A percentile compares a stretch with the other conserved stretches of the same genome.
Conservation (phyloP, 2,113 vertebrate species). For the Heliornis fulica region DNA sequence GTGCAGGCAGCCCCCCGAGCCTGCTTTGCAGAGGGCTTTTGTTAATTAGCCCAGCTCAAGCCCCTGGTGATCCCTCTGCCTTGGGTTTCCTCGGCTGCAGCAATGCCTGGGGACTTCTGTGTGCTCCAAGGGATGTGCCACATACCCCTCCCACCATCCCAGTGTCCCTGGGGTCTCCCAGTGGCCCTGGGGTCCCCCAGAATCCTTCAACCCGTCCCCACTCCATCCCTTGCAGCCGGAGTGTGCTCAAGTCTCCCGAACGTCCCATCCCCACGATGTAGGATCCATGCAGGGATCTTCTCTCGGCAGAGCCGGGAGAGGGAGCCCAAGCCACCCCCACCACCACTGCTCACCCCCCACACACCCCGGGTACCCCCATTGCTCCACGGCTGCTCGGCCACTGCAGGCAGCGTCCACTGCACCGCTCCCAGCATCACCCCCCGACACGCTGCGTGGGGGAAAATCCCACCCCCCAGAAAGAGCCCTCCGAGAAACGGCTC, state of each 20-base stretch:
- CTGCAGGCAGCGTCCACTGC: neutral
- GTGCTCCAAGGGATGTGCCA: neutral
- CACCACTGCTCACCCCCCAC: neutral
- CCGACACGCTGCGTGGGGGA: neutral
- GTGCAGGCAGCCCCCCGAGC: too few relatives aligned
- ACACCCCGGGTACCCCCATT: neutral
- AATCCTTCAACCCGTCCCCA: neutral
- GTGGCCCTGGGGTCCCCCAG: too few relatives aligned
- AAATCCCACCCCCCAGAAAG: neutral
- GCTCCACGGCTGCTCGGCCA: neutral
- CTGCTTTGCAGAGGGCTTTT: neutral
- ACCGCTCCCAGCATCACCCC: neutral
- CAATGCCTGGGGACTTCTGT: rapidly evolving
- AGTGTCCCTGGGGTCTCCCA: too few relatives aligned
- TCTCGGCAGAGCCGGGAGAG: neutral
- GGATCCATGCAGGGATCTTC: rapidly evolving
- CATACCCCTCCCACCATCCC: rapidly evolving
- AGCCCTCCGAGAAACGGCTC: too few relatives aligned
- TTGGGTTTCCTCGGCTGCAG: neutral
- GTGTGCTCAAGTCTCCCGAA: rapidly evolving
- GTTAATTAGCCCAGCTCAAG: neutral
- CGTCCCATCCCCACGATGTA: neutral
- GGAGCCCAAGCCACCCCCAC: neutral
- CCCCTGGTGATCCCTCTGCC: neutral
- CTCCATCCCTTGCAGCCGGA: rapidly evolving